Percentiles rank a stretch among this genome's conserved stretches.
Conservation (phyloP, 2,113 vertebrate genomes). For the Illadopsis cleaveri region DNA sequence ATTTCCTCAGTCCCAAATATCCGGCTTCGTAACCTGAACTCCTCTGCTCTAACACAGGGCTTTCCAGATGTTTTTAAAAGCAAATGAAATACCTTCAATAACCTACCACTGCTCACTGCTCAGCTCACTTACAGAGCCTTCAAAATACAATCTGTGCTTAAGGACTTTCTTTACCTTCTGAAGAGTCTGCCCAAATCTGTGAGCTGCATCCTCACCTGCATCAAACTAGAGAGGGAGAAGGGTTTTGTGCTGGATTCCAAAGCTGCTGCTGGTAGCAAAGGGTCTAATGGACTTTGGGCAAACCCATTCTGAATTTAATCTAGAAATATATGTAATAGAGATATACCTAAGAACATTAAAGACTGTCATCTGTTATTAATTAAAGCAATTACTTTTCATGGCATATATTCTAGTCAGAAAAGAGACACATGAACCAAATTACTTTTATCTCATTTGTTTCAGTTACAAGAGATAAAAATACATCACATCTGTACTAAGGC, state of each 20-base stretch:
- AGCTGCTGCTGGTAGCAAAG: not conserved
- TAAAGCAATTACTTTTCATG: slow-evolving; percentile 61
- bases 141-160: not conserved
- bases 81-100: not conserved
- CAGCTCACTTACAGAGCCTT: not conserved
- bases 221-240: accelerated
- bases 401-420: slow-evolving; percentile 60
- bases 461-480: not conserved
- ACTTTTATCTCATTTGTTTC: not conserved
- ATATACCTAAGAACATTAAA: slow-evolving; percentile 27
- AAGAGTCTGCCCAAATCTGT: not conserved
- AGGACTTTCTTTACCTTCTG: not conserved
- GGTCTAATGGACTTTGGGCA: not conserved
- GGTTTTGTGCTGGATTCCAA: not conserved
- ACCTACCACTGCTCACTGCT: not conserved
- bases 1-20: not conserved
- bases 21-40: not conserved
- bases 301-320: not conserved
- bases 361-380: slow-evolving; percentile 63
- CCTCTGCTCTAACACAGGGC: not conserved
- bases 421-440: slow-evolving; percentile 31
- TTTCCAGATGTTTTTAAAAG: not conserved
- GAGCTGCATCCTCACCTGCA: not conserved
- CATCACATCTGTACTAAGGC: not conserved
- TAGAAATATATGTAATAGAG: not conserved